Conservation (phyloP, 2,888 invertebrate species). For the Harpagoxenus sublaevis region DNA sequence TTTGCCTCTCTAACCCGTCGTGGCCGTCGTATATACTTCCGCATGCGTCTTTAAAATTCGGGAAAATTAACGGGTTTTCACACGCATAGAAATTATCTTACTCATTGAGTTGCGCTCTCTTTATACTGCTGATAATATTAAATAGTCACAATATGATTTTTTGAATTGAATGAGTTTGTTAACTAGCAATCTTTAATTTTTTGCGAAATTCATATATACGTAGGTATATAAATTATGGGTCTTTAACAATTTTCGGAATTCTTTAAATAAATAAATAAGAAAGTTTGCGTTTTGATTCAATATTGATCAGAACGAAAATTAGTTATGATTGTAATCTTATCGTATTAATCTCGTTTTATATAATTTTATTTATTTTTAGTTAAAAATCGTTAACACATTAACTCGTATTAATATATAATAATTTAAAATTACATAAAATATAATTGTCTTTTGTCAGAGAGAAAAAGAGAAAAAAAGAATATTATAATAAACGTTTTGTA, state of each 20-base stretch:
- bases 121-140: slow-evolving; percentile 20
- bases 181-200: neutral
- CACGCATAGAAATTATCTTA: slow-evolving; percentile 67
- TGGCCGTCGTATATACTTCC: neutral
- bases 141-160: slow-evolving; percentile 21
- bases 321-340: neutral
- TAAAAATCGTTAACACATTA: neutral
- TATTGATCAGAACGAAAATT: neutral
- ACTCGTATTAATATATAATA: slow-evolving; percentile 3
- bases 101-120: slow-evolving; percentile 49
- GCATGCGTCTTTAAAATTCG: slow-evolving; percentile 66
- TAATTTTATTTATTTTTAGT: slow-evolving; percentile 4
- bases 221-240: neutral
- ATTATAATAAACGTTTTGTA: slow-evolving; percentile 32
- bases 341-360: neutral
- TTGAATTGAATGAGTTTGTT: neutral
- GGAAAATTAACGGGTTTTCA: slow-evolving; percentile 64
- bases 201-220: neutral
- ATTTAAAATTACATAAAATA: slow-evolving; percentile 7
- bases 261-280: neutral
- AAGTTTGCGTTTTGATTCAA: neutral
- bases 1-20: neutral
- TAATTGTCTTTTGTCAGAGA: neutral
- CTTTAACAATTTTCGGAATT: neutral
- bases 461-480: neutral